phyloP scores from a whole-genome alignment of 1,140 invertebrate species.

The Camponotus vicinus region DNA sequence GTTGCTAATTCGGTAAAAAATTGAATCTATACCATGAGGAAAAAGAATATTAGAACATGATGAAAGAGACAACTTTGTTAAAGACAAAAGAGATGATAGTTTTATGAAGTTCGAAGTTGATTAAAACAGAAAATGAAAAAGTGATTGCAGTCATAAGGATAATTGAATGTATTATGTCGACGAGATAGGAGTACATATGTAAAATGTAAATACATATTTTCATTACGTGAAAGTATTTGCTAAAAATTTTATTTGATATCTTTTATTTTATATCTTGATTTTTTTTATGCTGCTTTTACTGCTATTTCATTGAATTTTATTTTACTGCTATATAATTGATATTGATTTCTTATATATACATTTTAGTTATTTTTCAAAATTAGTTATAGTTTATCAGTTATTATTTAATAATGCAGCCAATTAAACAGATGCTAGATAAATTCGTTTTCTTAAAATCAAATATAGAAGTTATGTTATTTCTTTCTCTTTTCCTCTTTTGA shows the following conservation, averaged over 20 bases:
- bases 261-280: background rate
- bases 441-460: background rate
- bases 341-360: too few species aligned
- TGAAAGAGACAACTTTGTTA: background rate
- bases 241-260: background rate
- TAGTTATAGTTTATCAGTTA: background rate
- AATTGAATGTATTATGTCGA: background rate
- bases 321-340: background rate
- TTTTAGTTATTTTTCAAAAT: background rate
- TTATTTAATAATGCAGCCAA: background rate
- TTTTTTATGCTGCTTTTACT: background rate
- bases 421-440: background rate
- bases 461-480: background rate
- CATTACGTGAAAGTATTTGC: background rate
- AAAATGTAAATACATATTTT: background rate
- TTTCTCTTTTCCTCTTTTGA: background rate
- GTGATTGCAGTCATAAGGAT: background rate
- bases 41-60: background rate
- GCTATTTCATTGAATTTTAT: background rate
- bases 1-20: background rate
- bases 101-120: constrained; percentile 7
- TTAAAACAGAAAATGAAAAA: constrained; percentile 29
- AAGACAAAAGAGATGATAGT: background rate
- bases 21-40: background rate
- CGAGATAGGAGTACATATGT: background rate